Evolutionary conservation across 2,797 vertebrate genomes (phyloP), one percentile per base, ranked within the genome.

Genomic region (Hyperoplus lanceolatus): DNA sequence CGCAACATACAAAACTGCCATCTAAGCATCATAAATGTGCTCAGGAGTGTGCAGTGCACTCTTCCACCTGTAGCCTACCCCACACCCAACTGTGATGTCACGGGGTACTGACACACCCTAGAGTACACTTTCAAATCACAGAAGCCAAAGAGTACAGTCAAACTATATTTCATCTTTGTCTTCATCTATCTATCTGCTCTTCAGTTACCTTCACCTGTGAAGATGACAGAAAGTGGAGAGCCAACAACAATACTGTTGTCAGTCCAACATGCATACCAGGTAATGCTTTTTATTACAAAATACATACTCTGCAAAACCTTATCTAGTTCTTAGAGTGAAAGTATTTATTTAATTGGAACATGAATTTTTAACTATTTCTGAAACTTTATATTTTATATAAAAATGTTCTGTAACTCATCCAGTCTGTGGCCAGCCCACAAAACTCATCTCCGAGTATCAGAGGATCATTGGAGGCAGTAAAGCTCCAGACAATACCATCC

Each of bases 341-440:
- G 18, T 4, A 11, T 10, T 53, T 51, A 8, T 64, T n/a, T 21
- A 21, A 38, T 9, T 6, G 2, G 7, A 73, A 56, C 4, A 8
- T 60, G 15, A 51, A 51, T 1, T 75, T 8, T 62, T 14, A 51
- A 48, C 41, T 58, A 55, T 3, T 71, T 15, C 36, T 1, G 11
- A 68, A 69, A n/a, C 13, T 48, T 16, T 4, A 14, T 12, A 50
- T 1, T 16, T 15, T 49, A 14, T 29, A 29, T 29, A 29, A 29
- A 29, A 29, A 36, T 71, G 1, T 59, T 29, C 48, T 42, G 0
- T 53, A 0, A 59, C 8, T 15, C 8, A 11, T 61, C 21, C 61
- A 96, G 95, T 95, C n/a, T 96, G 95, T 85, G 95, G 95, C 0
- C 15, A 67, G 42, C 93, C 94, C 16, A 70, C 36, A 21, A 59